phyloP scores from a whole-genome alignment of 2,888 invertebrate genomes.

The Nasonia oneida region DNA sequence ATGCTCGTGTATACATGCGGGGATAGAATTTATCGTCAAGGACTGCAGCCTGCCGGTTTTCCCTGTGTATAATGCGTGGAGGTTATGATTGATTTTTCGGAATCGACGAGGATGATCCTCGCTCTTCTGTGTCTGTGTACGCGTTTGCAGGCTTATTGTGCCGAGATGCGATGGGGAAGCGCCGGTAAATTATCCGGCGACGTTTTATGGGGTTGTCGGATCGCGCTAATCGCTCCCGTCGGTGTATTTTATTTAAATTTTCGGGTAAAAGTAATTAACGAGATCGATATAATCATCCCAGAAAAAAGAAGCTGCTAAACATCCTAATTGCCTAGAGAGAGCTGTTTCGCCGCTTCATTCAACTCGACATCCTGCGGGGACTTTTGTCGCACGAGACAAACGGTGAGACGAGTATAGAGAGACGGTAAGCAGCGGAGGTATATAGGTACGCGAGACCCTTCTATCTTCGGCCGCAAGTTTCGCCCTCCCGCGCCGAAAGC shows the following conservation, averaged over 20 bases:
- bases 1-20: constrained; percentile 18
- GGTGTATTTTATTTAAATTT: no score
- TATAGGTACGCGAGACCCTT: background rate
- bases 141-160: background rate
- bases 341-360: background rate
- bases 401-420: background rate
- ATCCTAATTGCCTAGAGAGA: background rate
- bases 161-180: background rate
- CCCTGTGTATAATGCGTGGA: background rate
- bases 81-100: constrained; percentile 59
- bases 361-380: background rate
- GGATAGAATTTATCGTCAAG: constrained; percentile 44
- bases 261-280: no score
- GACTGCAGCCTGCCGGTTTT: background rate
- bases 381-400: constrained; percentile 30
- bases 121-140: background rate
- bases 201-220: constrained; percentile 38
- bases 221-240: constrained; percentile 43
- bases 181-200: constrained; percentile 39
- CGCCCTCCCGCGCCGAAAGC: constrained; percentile 54
- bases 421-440: background rate
- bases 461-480: constrained; percentile 12
- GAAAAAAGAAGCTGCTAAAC: background rate
- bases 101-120: constrained; percentile 55
- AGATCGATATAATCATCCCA: background rate